Evolutionary conservation across 1,140 invertebrate species (phyloP), one percentile per base, ranked within the genome.

Genomic region (Ladona fulva): DNA sequence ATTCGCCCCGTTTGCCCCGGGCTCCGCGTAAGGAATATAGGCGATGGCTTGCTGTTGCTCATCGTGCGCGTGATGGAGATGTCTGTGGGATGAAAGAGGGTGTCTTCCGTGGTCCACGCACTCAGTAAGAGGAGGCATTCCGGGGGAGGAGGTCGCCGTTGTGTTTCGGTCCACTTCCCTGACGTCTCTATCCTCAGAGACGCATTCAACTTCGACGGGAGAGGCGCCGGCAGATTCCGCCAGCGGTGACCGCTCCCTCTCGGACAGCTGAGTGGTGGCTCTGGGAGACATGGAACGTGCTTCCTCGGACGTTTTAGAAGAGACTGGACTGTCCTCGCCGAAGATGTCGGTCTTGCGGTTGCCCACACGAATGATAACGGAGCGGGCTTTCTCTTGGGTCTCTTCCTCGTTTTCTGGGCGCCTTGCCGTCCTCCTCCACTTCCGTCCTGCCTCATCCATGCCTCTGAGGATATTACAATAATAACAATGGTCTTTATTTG

Each of bases 171-270:
- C 29, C n/a, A n/a, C n/a, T n/a, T n/a, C n/a, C 29, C 29, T 8
- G 3, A 37, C 29, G 29, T 37, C 29, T 8, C 29, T 37, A 5
- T 37, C 29, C 8, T 37, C 29, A 0, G 82, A 79, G 0, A 79
- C 10, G 14, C 85, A 84, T 75, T 85, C 85, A 0, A 82, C 83
- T 11, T 86, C 85, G 12, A 78, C 19, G 0, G 25, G 74, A 24
- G 79, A 11, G 52, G 78, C 42, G 76, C 66, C 44, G 77, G 74
- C 16, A 19, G 75, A 8, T 37, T 74, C 24, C 19, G 42, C 42
- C 42, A 19, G 8, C 25, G 22, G 19, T 16, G 22, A 24, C 25
- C 75, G 73, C 80, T 81, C 78, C 81, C 81, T 78, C 77, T 81
- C 81, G 81, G 80, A 44, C 77, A 73, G 24, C 78, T 76, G 78